Percentiles rank a stretch among this genome's conserved stretches.
phyloP scores from a whole-genome alignment of 2,113 vertebrate genomes.

The Tetraodon nigroviridis region DNA sequence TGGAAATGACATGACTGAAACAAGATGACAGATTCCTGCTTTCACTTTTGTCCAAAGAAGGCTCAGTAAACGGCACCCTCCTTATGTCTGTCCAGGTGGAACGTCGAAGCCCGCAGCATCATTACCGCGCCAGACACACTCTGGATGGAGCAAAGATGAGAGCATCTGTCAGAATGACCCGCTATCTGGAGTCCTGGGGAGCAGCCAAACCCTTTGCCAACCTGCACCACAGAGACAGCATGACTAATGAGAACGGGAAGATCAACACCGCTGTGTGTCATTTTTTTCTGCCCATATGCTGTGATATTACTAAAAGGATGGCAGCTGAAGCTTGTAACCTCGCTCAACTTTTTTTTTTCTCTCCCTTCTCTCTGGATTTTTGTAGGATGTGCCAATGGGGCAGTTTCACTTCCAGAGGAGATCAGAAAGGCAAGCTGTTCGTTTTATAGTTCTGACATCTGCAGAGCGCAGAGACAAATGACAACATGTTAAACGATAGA shows the following conservation, averaged over 20 bases:
- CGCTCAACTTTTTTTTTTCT: constrained; percentile 8
- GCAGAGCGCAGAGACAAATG: background rate
- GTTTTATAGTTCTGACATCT: constrained; percentile 18
- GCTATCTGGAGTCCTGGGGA: constrained; percentile 97
- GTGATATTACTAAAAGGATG: constrained; percentile 1
- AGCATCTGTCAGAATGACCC: constrained; percentile 95
- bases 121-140: constrained; percentile 83
- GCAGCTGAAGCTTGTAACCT: constrained; percentile 12
- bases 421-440: constrained; percentile 84
- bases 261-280: constrained; percentile 89
- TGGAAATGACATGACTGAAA: too few relatives aligned
- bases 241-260: constrained; percentile 97
- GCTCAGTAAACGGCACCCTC: background rate
- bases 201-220: constrained; percentile 97
- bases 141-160: constrained; percentile 91
- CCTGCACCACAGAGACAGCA: constrained; percentile 94
- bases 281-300: background rate
- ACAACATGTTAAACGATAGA: constrained; percentile 24
- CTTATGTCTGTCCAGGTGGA: constrained; percentile 76
- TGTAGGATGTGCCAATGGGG: constrained; percentile 91
- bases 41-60: background rate
- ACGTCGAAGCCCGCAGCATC: constrained; percentile 85
- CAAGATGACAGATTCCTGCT: too few relatives aligned
- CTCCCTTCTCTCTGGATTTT: constrained; percentile 18
- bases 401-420: constrained; percentile 93